Evolutionary conservation across 53 echinoderm and acorn worm species (phyloP).

Genomic region (Arbacia lixula): DNA sequence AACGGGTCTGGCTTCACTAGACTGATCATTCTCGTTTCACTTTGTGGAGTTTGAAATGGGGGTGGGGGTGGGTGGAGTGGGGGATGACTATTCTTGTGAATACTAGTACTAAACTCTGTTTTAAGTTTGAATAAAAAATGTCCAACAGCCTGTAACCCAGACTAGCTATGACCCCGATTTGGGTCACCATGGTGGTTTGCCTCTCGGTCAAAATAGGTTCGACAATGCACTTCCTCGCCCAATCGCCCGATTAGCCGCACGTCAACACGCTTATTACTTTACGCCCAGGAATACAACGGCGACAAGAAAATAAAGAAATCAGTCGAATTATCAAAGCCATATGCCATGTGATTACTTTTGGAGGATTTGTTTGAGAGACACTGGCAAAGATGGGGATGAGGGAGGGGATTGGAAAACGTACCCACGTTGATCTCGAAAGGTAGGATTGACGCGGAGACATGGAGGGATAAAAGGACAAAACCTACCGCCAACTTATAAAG

Average conservation of each 20-base stretch:
- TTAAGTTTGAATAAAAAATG: too few species aligned
- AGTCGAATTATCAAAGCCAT: conserved; percentile 52
- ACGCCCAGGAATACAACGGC: conserved; percentile 13
- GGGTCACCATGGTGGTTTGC: conserved; percentile 39
- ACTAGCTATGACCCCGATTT: conserved; percentile 3
- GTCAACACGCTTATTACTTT: conserved; percentile 53
- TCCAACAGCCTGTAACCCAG: neutral
- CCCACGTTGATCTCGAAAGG: too few species aligned
- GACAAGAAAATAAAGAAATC: conserved; percentile 31
- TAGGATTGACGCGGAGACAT: too few species aligned
- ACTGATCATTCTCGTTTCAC: too few species aligned
- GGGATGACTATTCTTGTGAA: too few species aligned
- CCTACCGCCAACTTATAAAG: conserved; percentile 35
- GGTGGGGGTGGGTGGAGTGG: too few species aligned
- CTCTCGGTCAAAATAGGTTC: conserved; percentile 50
- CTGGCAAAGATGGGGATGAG: neutral
- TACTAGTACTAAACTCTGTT: too few species aligned
- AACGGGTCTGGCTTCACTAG: too few species aligned
- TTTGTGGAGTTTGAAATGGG: too few species aligned
- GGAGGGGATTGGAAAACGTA: too few species aligned
- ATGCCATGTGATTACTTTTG: conserved; percentile 36
- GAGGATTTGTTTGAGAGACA: too few species aligned
- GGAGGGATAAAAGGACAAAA: neutral
- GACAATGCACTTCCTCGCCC: conserved; percentile 39
- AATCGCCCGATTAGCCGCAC: conserved; percentile 32